Conservation (phyloP, 2,113 vertebrate species). For the Lophochroa leadbeateri region DNA sequence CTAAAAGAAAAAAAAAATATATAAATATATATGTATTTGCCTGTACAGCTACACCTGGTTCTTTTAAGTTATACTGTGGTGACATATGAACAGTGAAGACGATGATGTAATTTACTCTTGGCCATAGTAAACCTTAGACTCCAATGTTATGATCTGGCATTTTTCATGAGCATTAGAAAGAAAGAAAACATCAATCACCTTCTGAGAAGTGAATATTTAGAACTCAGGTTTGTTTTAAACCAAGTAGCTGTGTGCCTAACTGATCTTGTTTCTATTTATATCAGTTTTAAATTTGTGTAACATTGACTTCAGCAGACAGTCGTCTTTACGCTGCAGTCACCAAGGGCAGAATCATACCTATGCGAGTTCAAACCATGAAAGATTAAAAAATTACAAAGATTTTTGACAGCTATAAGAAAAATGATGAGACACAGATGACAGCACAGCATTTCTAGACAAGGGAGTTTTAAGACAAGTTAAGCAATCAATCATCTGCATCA, state of each 20-base stretch:
- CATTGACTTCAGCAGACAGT: neutral
- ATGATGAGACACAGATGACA: constrained; percentile 43
- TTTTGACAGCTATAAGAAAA: constrained; percentile 41
- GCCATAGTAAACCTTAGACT: neutral
- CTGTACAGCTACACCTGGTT: neutral
- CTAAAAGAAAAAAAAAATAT: neutral
- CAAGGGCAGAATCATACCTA: constrained; percentile 16
- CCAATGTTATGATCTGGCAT: neutral
- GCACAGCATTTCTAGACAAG: constrained; percentile 14
- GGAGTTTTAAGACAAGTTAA: constrained; percentile 33
- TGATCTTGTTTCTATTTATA: constrained; percentile 1
- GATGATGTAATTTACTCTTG: constrained; percentile 40
- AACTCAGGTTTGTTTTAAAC: neutral
- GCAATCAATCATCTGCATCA: constrained; percentile 34
- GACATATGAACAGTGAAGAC: neutral
- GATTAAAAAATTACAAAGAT: constrained; percentile 19
- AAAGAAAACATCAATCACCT: neutral
- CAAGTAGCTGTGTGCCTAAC: neutral
- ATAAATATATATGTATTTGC: neutral
- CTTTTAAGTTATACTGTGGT: neutral
- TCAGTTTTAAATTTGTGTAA: neutral
- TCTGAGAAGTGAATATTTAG: neutral
- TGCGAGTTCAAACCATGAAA: constrained; percentile 3
- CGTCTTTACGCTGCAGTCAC: neutral
- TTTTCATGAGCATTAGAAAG: neutral